Conservation (phyloP, 2,113 vertebrate genomes). For the Vombatus ursinus region DNA sequence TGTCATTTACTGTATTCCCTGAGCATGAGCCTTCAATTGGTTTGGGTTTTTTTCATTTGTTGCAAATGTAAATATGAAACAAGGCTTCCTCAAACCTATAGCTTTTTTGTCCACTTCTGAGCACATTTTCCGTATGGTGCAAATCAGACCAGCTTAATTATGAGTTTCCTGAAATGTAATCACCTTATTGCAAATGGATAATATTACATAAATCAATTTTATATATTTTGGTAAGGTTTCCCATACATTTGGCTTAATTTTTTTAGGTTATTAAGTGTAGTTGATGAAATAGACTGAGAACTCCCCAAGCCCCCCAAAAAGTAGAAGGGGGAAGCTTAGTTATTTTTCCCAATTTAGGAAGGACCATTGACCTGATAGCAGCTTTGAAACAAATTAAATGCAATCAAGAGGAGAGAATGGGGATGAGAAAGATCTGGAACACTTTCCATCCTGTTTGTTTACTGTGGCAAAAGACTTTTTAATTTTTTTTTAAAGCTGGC, state of each 20-base stretch:
- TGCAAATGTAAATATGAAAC: slow-evolving; percentile 66
- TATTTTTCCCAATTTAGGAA: slow-evolving; percentile 63
- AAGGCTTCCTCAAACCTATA: slow-evolving; percentile 69
- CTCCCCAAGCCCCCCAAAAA: neutral
- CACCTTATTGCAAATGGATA: slow-evolving; percentile 71
- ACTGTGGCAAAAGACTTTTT: slow-evolving; percentile 23
- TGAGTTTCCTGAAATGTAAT: slow-evolving; percentile 81
- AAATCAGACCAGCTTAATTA: slow-evolving; percentile 79
- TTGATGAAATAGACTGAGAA: neutral
- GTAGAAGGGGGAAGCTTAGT: neutral
- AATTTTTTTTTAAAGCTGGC: neutral
- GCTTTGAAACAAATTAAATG: slow-evolving; percentile 65
- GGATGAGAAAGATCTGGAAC: slow-evolving; percentile 49
- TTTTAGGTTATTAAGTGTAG: slow-evolving; percentile 5
- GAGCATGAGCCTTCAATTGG: slow-evolving; percentile 36
- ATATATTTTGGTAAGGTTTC: slow-evolving; percentile 58
- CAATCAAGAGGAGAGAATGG: slow-evolving; percentile 47
- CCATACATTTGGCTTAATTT: slow-evolving; percentile 60
- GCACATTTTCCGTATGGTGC: slow-evolving; percentile 79
- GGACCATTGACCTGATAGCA: slow-evolving; percentile 63
- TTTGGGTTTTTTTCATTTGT: neutral
- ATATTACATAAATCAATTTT: slow-evolving; percentile 57
- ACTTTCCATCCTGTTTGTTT: slow-evolving; percentile 48
- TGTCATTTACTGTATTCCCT: slow-evolving; percentile 47
- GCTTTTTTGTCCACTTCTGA: slow-evolving; percentile 68